Conservation (phyloP, 23 tunicate species). For the Styela clava region DNA sequence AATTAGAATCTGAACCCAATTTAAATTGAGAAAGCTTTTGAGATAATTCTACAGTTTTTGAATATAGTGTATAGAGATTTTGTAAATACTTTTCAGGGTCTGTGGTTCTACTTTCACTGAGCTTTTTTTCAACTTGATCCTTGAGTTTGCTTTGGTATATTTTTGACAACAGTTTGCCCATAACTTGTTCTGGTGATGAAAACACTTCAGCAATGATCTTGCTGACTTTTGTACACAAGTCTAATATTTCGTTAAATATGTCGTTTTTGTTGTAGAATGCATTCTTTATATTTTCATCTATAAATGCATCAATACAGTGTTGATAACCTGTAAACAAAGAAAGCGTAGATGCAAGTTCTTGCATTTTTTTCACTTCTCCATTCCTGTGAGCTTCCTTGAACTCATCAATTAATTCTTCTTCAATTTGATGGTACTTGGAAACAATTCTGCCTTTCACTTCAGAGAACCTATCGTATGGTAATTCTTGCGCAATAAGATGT, state of each 20-base stretch:
- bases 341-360: slow-evolving; percentile 69
- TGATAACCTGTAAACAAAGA: slow-evolving; percentile 95
- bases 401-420: slow-evolving; percentile 71
- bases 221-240: slow-evolving; percentile 78
- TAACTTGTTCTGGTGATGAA: slow-evolving; percentile 90
- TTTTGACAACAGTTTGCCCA: slow-evolving; percentile 84
- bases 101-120: slow-evolving; percentile 44
- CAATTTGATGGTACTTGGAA: slow-evolving; percentile 24
- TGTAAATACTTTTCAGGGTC: slow-evolving; percentile 89
- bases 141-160: slow-evolving; percentile 70
- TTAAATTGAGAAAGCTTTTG: slow-evolving; percentile 58
- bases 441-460: slow-evolving; percentile 37
- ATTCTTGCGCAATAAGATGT: slow-evolving; percentile 97
- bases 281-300: slow-evolving; percentile 70
- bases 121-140: slow-evolving; percentile 54
- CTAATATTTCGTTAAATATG: slow-evolving; percentile 60
- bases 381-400: slow-evolving; percentile 77
- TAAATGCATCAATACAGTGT: slow-evolving; percentile 91
- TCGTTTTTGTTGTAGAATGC: slow-evolving; percentile 65
- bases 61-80: slow-evolving; percentile 53
- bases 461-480: slow-evolving; percentile 78
- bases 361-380: slow-evolving; percentile 77
- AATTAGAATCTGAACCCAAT: slow-evolving; percentile 88
- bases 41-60: slow-evolving; percentile 70
- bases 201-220: slow-evolving; percentile 73